Evolutionary conservation across 2,113 vertebrate species (phyloP).

Genomic region (Chionomys nivalis): DNA sequence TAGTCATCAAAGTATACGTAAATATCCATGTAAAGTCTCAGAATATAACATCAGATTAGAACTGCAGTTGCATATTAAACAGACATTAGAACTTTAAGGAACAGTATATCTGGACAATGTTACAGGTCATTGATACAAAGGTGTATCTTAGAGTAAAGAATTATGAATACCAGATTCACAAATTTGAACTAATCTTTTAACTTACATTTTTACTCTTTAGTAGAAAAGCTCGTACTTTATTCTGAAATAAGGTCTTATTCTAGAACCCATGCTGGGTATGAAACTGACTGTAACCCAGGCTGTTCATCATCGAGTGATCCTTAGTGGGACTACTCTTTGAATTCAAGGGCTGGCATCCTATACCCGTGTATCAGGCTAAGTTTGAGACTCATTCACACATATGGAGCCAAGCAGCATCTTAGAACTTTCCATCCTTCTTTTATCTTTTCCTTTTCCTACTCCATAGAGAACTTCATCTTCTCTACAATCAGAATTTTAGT

Average conservation of each 20-base stretch:
- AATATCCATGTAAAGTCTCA: not conserved
- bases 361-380: accelerated
- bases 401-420: not conserved
- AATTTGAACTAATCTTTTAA: not conserved
- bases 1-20: not conserved
- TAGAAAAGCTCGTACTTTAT: not conserved
- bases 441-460: not conserved
- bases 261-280: too few relatives aligned
- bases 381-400: not conserved
- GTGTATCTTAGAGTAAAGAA: not conserved
- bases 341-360: not conserved
- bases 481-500: not conserved
- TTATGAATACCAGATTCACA: not conserved
- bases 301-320: not conserved
- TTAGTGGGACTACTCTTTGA: too few relatives aligned
- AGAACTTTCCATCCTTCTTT: accelerated
- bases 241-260: not conserved
- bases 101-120: not conserved
- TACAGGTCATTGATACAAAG: not conserved
- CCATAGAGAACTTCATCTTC: not conserved
- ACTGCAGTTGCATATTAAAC: not conserved
- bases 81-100: not conserved
- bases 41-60: not conserved
- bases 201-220: not conserved
- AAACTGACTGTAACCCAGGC: not conserved